Evolutionary conservation across 2,888 invertebrate genomes (phyloP).

Genomic region (Augochlorella aurata): DNA sequence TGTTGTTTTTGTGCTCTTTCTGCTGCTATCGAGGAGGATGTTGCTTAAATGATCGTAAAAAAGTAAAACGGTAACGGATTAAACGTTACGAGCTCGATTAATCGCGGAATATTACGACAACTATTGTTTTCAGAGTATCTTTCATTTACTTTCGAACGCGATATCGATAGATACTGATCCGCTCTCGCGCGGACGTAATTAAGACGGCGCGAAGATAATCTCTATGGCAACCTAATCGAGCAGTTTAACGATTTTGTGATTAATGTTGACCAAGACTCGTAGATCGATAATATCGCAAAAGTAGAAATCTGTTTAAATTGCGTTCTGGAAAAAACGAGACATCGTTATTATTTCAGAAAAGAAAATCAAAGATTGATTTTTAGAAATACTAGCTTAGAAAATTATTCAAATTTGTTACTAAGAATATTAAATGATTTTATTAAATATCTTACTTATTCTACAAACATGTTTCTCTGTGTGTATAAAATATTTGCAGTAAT

Average conservation of each 20-base stretch:
- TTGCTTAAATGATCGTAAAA: no score
- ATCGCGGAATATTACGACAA: not conserved
- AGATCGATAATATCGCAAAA: not conserved
- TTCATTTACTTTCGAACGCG: not conserved
- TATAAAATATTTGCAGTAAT: not conserved
- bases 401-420: not conserved
- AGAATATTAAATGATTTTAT: not conserved
- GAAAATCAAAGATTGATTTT: no score
- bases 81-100: not conserved
- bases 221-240: not conserved
- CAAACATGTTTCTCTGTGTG: not conserved
- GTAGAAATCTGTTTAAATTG: not conserved
- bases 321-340: not conserved
- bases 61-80: not conserved
- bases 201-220: not conserved
- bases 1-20: no score
- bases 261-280: not conserved
- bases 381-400: no score
- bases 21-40: no score
- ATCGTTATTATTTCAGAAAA: no score
- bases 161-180: conserved; percentile 4
- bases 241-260: not conserved
- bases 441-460: not conserved
- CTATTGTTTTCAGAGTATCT: not conserved
- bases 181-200: not conserved